Percentiles rank a stretch among this genome's conserved stretches.
These are phyloP conservation scores for Pyrgilauda ruficollis DNA, from an alignment of 2,113 vertebrate species.

Conservation along the genomic window DNA sequence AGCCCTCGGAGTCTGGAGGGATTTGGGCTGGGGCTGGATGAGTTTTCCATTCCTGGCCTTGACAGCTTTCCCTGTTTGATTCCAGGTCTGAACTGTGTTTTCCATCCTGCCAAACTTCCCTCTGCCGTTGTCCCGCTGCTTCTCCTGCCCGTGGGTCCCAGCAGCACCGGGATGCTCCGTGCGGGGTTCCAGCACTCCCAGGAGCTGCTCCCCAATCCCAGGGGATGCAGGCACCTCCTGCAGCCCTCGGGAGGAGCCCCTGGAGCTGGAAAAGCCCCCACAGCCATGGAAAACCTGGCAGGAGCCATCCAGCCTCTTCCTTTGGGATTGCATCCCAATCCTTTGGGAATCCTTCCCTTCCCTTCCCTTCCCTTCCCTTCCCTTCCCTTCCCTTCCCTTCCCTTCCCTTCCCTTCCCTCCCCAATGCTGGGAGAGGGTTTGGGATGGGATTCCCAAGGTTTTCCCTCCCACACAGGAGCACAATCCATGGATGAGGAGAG, in stretches of 20 bases:
- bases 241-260: not conserved
- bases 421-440: not conserved
- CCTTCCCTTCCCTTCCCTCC: not conserved
- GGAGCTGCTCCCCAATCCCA: not conserved
- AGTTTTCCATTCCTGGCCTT: not conserved
- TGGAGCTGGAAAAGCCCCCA: not conserved
- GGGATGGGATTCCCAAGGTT: not conserved
- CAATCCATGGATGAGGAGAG: too few relatives aligned
- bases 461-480: rapidly evolving
- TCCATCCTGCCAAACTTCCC: not conserved
- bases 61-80: not conserved
- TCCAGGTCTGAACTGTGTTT: not conserved
- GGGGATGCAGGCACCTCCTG: not conserved
- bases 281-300: not conserved
- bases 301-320: not conserved
- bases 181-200: not conserved
- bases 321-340: not conserved
- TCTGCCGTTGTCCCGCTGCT: not conserved
- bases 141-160: not conserved
- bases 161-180: not conserved
- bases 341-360: not conserved
- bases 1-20: not conserved
- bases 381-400: too few relatives aligned
- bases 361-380: too few relatives aligned
- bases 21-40: not conserved